These are phyloP conservation scores for Hemitrygon akajei DNA, from an alignment of 2,797 vertebrate species.

Conservation along the genomic window DNA sequence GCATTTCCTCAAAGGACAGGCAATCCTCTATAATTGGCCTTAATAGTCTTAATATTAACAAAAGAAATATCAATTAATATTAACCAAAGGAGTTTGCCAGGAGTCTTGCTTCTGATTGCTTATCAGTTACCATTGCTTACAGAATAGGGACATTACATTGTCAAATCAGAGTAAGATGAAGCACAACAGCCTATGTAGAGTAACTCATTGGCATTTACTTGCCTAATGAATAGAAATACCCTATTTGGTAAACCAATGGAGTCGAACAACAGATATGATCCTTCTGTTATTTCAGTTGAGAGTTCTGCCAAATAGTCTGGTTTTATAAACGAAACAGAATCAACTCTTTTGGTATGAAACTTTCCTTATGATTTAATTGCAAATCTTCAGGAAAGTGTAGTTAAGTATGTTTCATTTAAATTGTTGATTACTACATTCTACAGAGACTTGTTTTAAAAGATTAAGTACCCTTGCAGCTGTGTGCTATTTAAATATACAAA, in stretches of 20 bases:
- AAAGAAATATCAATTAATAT: too few species aligned
- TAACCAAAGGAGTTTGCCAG: not conserved
- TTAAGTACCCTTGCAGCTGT: not conserved
- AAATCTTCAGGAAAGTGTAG: not conserved
- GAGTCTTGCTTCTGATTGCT: not conserved
- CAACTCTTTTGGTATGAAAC: not conserved
- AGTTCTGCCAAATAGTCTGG: too few species aligned
- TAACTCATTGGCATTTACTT: not conserved
- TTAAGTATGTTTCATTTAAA: not conserved
- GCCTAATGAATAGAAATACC: not conserved
- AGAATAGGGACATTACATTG: not conserved
- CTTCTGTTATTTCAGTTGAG: not conserved
- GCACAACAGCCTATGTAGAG: not conserved
- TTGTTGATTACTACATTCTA: not conserved
- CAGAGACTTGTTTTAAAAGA: not conserved
- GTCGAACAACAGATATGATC: not conserved
- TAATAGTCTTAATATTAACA: too few species aligned
- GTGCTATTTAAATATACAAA: slow-evolving; percentile 13
- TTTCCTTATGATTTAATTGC: not conserved
- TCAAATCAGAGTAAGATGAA: not conserved
- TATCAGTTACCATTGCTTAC: not conserved
- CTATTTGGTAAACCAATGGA: not conserved
- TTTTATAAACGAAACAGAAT: not conserved
- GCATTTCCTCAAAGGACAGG: not conserved
- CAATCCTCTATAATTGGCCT: not conserved